phyloP scores from a whole-genome alignment of 2,113 vertebrate genomes.

The Mungos mungo region DNA sequence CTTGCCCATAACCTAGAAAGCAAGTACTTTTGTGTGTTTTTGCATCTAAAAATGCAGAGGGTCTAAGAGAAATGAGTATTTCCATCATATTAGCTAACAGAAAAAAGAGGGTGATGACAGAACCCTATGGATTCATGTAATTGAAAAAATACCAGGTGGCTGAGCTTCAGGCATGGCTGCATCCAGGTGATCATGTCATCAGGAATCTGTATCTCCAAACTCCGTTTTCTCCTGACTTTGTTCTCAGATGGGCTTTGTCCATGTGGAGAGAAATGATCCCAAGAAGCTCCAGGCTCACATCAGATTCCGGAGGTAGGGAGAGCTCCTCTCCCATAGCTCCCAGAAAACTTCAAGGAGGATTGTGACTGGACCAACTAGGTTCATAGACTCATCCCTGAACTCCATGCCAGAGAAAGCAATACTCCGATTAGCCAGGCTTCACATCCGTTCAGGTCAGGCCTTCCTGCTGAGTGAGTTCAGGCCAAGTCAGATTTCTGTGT shows the following conservation, averaged over 20 bases:
- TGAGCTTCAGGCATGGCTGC: not conserved
- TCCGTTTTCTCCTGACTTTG: not conserved
- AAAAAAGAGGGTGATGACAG: not conserved
- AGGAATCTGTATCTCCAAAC: not conserved
- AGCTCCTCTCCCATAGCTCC: not conserved
- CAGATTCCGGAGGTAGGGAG: not conserved
- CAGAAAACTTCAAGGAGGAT: not conserved
- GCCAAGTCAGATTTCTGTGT: not conserved
- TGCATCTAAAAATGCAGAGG: not conserved
- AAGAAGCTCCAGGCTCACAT: not conserved
- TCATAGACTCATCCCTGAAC: not conserved
- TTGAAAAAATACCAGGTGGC: not conserved
- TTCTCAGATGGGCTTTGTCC: not conserved
- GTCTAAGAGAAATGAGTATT: not conserved
- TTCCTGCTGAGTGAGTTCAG: not conserved
- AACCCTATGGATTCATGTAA: not conserved
- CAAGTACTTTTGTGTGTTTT: not conserved
- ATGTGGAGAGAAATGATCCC: not conserved
- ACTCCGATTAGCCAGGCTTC: not conserved
- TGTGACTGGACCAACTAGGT: not conserved
- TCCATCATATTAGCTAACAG: not conserved
- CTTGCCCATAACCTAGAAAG: no score
- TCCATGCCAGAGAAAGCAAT: not conserved
- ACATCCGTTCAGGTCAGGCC: not conserved
- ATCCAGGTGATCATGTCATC: not conserved